Conservation (phyloP, 2,888 invertebrate genomes). For the Cheiracanthium punctorium region DNA sequence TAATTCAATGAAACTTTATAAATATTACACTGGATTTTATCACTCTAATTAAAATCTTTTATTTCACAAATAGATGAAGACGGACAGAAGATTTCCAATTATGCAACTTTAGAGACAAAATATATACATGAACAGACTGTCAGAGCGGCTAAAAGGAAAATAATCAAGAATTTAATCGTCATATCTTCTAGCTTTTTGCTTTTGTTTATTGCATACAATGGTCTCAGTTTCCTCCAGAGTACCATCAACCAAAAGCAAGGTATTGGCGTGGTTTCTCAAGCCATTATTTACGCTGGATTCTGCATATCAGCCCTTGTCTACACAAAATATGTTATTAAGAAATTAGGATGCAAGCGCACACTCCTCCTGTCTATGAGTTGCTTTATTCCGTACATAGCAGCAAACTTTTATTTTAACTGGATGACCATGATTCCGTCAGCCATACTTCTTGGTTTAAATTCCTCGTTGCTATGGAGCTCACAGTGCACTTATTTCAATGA, state of each 20-base stretch:
- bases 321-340: constrained; percentile 92
- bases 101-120: no score
- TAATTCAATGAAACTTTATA: no score
- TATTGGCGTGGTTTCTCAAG: constrained; percentile 90
- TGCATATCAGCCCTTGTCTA: constrained; percentile 98
- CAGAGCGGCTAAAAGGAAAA: constrained; percentile 77
- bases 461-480: constrained; percentile 98
- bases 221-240: constrained; percentile 92
- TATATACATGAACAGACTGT: no score
- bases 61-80: no score
- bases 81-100: no score
- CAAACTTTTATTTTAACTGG: constrained; percentile 91
- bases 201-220: constrained; percentile 96
- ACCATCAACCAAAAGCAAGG: constrained; percentile 93
- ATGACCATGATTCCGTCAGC: constrained; percentile 95
- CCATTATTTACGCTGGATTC: constrained; percentile 92
- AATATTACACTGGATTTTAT: no score
- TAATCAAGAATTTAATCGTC: constrained; percentile 91
- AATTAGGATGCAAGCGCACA: constrained; percentile 97
- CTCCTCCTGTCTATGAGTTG: constrained; percentile 92
- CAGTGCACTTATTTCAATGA: constrained; percentile 97
- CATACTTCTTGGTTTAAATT: constrained; percentile 92
- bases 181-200: constrained; percentile 96
- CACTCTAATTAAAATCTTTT: no score
- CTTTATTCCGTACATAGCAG: constrained; percentile 94